Base-by-base conservation (phyloP, 2,888 invertebrate genomes). In the Meghimatium bilineatum region DNA sequence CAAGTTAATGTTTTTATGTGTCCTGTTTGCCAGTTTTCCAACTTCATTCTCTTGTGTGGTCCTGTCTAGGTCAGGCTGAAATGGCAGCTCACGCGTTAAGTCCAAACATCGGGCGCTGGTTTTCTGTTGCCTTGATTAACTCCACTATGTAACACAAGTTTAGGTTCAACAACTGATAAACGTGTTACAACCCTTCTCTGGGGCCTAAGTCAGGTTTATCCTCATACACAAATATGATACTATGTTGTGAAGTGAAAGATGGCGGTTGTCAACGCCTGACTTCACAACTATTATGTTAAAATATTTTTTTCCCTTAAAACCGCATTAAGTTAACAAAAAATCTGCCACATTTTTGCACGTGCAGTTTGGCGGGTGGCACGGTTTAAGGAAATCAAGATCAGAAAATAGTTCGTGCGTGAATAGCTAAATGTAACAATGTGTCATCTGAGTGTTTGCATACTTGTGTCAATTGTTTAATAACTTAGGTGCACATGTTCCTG, bases 271-370 rank as follows among this genome's bases (percentile, higher is more conserved):
- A 44, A 14, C 14, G n/a, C 20, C 29, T 74, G n/a, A n/a, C 49
- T 20, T 49, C 44, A 74, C 29, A 74, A 74, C 72, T 44, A 44
- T 74, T 74, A 29, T n/a, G 72, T 49, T 74, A 49, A 29, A n/a
- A n/a, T n/a, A n/a, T n/a, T n/a, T n/a, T n/a, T n/a, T n/a, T n/a
- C n/a, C 49, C 49, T 74, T 14, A 74, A 71, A 44, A n/a, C 29
- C 72, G 72, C 72, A 74, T 44, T 44, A 74, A 74, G 72, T 29
- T 49, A 1, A 8, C 38, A 10, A 56, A 26, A 74, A 49, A 74
- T 49, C 72, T 74, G 72, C 44, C 72, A 74, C 72, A 74, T 74
- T 74, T 38, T 49, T 36, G 63, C 69, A 17, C 23, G 69, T 17
- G 3, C 20, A 23, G 1, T 20, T n/a, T 32, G 8, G 20, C 34